Base-by-base conservation (phyloP, 2,113 vertebrate species). In the Odontesthes bonariensis region DNA sequence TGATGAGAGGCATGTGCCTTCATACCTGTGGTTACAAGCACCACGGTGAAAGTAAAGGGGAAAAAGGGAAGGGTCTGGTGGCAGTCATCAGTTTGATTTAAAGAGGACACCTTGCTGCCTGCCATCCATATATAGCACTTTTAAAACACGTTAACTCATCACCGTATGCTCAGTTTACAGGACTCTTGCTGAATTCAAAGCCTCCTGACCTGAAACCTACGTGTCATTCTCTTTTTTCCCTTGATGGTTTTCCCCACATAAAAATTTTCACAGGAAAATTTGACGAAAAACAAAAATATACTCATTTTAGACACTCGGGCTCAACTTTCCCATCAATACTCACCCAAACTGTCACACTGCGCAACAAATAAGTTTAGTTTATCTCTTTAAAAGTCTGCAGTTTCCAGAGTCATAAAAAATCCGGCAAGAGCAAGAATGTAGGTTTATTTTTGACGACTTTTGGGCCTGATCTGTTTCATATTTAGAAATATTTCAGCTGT, bases 241-340 rank as follows among this genome's bases (percentile, higher is more conserved):
- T 69, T 54, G 52, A 40, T 68, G 32, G 5, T 72, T 77, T 33
- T 68, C 49, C n/a, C 40, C 46, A 61, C 35, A 55, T 65, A 54
- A 57, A 75, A 69, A 69, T 77, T 13, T 59, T 69, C 0, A 38
- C 8, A 35, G 47, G 66, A 85, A 69, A 61, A 61, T 27, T 22
- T 3, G 55, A 55, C 64, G 58, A 17, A 55, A 64, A 11, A 77
- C 27, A 31, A 56, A 56, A 63, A 33, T 11, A 40, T 33, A 53
- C 57, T 55, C 7, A 46, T 14, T 27, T 76, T 62, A 69, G 31
- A 32, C 42, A 51, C 31, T 14, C 52, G 6, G 51, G 56, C 32
- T 32, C 70, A 32, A 11, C 10, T 3, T 0, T 6, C 66, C 20
- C 17, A 40, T 75, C 51, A 70, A 57, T 32, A 17, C 32, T 35